These are phyloP conservation scores for Caenorhabditis wallacei DNA, from an alignment of 2,888 invertebrate species.

Conservation along the genomic window DNA sequence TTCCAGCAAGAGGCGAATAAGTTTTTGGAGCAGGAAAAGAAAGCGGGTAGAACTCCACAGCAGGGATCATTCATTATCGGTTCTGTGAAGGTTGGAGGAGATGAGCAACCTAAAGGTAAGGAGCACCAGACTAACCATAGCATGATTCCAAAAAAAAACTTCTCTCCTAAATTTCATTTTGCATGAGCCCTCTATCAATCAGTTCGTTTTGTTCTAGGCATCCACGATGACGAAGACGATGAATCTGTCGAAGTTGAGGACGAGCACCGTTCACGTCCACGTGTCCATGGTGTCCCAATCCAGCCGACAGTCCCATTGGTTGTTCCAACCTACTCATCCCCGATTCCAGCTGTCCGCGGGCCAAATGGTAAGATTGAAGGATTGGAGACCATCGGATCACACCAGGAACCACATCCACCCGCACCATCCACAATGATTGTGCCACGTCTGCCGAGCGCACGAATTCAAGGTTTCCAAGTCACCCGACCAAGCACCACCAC, in stretches of 20 bases:
- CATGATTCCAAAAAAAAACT: background rate
- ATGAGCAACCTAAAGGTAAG: conserved; percentile 21
- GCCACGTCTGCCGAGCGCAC: conserved; percentile 53
- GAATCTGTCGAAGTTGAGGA: conserved; percentile 31
- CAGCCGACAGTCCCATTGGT: conserved; percentile 64
- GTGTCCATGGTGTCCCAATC: conserved; percentile 59
- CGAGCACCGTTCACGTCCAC: conserved; percentile 26
- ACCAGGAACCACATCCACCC: conserved; percentile 53
- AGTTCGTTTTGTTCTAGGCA: conserved; percentile 32
- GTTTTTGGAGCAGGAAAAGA: conserved; percentile 49
- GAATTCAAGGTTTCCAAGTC: conserved; percentile 64
- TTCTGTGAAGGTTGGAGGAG: conserved; percentile 32
- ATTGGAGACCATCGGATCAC: conserved; percentile 42
- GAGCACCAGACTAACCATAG: conserved; percentile 1
- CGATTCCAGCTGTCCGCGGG: conserved; percentile 49
- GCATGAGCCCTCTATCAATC: conserved; percentile 29
- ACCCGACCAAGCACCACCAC: conserved; percentile 49
- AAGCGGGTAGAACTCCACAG: conserved; percentile 30
- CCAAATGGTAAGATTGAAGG: conserved; percentile 50
- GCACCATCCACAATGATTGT: conserved; percentile 60
- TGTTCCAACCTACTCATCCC: conserved; percentile 57
- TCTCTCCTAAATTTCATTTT: conserved; percentile 18
- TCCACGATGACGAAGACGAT: conserved; percentile 46
- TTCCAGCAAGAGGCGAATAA: conserved; percentile 55
- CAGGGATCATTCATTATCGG: conserved; percentile 52